Base-by-base conservation (phyloP, 2,113 vertebrate genomes). In the Syrrhaptes paradoxus region DNA sequence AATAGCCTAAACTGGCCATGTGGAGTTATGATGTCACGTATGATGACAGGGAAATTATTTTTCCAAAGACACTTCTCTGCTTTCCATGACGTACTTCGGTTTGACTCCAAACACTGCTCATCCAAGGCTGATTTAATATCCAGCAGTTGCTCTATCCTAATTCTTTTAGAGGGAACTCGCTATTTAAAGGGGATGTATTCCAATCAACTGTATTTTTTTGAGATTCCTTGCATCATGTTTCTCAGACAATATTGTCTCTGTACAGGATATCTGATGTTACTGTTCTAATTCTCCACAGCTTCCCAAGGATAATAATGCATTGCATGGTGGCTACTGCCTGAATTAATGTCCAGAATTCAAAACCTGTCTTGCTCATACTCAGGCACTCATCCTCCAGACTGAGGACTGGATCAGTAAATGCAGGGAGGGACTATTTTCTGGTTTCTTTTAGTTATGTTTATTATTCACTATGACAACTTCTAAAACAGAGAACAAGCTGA, bases 381-480 rank as follows among this genome's bases (percentile, higher is more conserved):
- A 17, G 21, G 19, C n/a, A 43, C 41, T 54, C 58, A 62, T 43
- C 41, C 52, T 79, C 70, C 62, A 57, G 68, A 18, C 46, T 61
- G 41, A 54, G 36, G 49, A 89, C 36, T 54, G 49, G 66, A 87
- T 78, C 74, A 67, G 81, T 80, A 91, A 74, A 68, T 10, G 17
- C 59, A 67, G 38, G 77, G n/a, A 63, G 72, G 21, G 34, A 49
- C 12, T 74, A 7, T 43, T 57, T 96, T 83, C 63, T 77, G 57
- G 63, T 74, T 90, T 76, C 81, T 83, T 75, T 54, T 20, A 57
- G 28, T 43, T 66, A 29, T 76, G 72, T 94, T 96, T 96, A 71
- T 65, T 86, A 91, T 90, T 90, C 49, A 49, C 72, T 81, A 75
- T 67, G 73, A 74, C 76, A 95, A 97, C 74, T 75, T 82, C 46